Conservation (phyloP, 2,113 vertebrate genomes). For the Asarcornis scutulata region DNA sequence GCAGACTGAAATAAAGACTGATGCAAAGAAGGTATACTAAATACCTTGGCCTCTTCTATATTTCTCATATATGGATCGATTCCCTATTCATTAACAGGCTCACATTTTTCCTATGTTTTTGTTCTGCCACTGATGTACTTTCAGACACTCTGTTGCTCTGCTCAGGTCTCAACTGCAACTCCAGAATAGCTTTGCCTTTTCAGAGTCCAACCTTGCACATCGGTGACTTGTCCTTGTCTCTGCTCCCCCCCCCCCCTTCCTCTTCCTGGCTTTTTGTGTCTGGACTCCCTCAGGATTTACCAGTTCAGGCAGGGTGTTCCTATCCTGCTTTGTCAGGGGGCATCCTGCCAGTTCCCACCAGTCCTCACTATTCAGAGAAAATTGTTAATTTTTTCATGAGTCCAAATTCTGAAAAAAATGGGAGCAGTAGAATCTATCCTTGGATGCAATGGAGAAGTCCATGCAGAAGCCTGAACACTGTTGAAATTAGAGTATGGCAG, state of each 20-base stretch:
- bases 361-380: neutral
- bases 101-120: neutral
- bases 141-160: neutral
- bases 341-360: neutral
- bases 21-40: neutral
- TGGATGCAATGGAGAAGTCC: neutral
- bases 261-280: neutral
- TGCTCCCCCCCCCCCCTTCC: neutral
- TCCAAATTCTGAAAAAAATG: neutral
- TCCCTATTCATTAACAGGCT: neutral
- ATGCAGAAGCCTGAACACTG: neutral
- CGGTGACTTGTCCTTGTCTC: fast-evolving
- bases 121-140: neutral
- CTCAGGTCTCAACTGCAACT: neutral
- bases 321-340: neutral
- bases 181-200: neutral
- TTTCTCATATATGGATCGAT: neutral
- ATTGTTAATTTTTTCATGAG: neutral
- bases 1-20: neutral
- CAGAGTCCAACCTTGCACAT: neutral
- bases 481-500: neutral
- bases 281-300: neutral
- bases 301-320: neutral
- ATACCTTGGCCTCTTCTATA: neutral
- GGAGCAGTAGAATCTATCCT: neutral